These are phyloP conservation scores for Ricordea florida DNA, from an alignment of 92 coral and sea anemone species.

Conservation along the genomic window DNA sequence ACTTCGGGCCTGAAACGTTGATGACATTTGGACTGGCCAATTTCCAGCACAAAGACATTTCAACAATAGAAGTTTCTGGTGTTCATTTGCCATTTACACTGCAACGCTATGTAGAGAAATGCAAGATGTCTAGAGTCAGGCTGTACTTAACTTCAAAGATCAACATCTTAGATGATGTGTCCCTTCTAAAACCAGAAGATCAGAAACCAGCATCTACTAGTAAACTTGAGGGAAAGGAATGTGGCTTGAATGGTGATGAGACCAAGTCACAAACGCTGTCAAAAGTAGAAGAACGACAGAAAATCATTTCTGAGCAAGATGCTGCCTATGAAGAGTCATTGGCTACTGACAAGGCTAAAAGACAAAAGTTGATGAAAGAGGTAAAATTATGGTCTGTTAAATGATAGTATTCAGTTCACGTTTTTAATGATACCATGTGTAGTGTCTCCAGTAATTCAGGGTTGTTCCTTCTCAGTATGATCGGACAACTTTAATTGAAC, in stretches of 20 bases:
- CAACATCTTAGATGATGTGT: background rate
- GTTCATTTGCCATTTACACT: conserved; percentile 5
- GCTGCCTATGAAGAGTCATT: conserved; percentile 26
- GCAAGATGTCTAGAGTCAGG: conserved; percentile 45
- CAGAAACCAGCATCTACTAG: background rate
- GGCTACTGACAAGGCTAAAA: conserved; percentile 21
- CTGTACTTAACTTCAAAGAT: conserved; percentile 28
- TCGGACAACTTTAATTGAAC: too few species aligned
- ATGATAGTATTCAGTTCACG: background rate
- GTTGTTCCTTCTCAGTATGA: too few species aligned
- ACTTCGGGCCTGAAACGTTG: conserved; percentile 12
- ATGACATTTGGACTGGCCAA: conserved; percentile 38
- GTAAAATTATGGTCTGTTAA: background rate
- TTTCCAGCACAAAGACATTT: conserved; percentile 36
- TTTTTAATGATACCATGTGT: too few species aligned
- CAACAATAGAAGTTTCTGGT: background rate
- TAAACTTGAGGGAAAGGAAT: conserved; percentile 4
- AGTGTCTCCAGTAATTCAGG: too few species aligned
- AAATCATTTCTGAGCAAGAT: conserved; percentile 29
- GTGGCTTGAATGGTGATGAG: background rate
- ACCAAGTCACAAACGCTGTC: background rate
- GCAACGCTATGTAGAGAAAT: conserved; percentile 27
- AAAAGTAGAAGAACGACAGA: background rate
- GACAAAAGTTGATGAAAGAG: conserved; percentile 2
- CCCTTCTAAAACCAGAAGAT: conserved; percentile 9